Evolutionary conservation across 2,888 invertebrate species (phyloP), one percentile per base, ranked within the genome.

Genomic region (Melanostoma scalare): DNA sequence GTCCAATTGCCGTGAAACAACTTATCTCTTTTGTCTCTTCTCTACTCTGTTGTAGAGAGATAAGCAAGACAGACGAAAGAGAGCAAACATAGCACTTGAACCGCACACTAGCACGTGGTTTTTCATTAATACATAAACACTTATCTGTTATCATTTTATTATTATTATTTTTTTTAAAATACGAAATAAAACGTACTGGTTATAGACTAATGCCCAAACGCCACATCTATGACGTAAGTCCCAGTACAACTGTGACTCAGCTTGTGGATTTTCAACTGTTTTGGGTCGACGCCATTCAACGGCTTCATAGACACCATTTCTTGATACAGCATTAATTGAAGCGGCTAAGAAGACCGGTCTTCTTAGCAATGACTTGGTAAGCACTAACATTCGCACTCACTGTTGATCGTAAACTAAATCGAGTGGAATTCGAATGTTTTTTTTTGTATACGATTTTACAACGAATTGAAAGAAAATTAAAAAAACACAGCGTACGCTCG

Each of bases 271-370:
- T 69, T 68, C 20, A 2, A 69, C 46, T 42, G 69, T 61, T 53
- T 63, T 73, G 46, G 48, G 35, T 53, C 52, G 63, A 20, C 44
- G 35, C 20, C 63, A 56, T 53, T 77, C 73, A 4, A 68, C 35
- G 6, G 68, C 60, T 36, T 77, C 56, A 69, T 56, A 48, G 0
- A 74, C 63, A 63, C 65, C 65, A n/a, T 60, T 53, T 30, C 40
- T 77, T 35, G 63, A 36, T 46, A 44, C 53, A 35, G 31, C 68
- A 73, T 77, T 77, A 36, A 44, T 42, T 31, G 58, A 53, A 40
- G 10, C 58, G 36, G 82, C 82, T 20, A 82, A 73, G 78, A 82
- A 82, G 73, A 78, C 73, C 77, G 77, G 73, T 77, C 82, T 78
- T 69, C 82, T 68, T 44, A 82, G 77, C 63, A 78, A 68, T 31